These are phyloP conservation scores for Laticauda laticaudata DNA, from an alignment of 2,113 vertebrate species.

Conservation along the genomic window DNA sequence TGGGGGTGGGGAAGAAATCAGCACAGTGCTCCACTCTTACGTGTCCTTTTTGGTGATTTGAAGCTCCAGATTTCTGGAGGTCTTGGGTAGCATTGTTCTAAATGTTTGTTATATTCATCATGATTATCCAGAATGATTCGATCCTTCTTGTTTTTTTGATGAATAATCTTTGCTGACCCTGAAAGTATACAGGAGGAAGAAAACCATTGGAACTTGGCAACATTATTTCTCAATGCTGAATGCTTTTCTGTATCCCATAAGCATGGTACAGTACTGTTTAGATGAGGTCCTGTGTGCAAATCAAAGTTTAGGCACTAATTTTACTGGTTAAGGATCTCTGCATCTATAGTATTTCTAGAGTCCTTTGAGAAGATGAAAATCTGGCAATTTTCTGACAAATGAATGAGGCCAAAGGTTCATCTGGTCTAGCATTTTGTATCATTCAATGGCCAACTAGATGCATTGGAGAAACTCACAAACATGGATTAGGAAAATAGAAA, in stretches of 20 bases:
- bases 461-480: not conserved
- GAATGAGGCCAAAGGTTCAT: not conserved
- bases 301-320: not conserved
- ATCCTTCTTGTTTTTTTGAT: conserved; percentile 57
- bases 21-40: conserved; percentile 35
- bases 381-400: not conserved
- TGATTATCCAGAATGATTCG: conserved; percentile 67
- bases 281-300: not conserved
- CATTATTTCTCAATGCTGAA: not conserved
- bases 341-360: not conserved
- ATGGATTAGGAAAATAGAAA: not conserved
- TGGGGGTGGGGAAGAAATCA: not conserved
- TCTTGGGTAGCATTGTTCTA: conserved; percentile 63
- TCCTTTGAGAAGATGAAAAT: not conserved
- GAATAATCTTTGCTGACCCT: conserved; percentile 65
- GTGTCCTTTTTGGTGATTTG: conserved; percentile 38
- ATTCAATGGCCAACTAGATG: not conserved
- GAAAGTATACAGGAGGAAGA: conserved; percentile 16
- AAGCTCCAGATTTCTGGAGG: conserved; percentile 63
- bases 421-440: not conserved
- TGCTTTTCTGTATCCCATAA: not conserved
- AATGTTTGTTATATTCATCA: conserved; percentile 64
- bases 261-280: not conserved
- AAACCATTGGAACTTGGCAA: not conserved
- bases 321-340: not conserved